Evolutionary conservation across 2,113 vertebrate species (phyloP), one percentile per base, ranked within the genome.

Genomic region (Promerops cafer): DNA sequence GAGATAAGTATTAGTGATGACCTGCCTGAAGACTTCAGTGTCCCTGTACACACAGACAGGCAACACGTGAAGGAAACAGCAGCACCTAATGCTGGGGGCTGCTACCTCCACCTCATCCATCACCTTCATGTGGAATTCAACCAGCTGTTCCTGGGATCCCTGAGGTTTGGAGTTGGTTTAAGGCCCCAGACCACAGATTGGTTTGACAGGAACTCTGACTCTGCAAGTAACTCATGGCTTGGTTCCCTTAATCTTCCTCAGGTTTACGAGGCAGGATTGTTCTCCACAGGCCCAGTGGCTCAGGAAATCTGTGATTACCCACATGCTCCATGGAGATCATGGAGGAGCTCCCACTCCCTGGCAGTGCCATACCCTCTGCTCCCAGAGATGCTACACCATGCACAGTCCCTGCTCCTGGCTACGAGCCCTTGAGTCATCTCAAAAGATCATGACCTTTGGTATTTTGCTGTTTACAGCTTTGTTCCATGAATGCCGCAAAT

Each of bases 71-170:
- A 69, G 54, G 69, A 18, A 65, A 2, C 10, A 52, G 11, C 68
- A 47, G 47, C 4, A 54, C 22, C 39, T 11, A 4, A 15, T 5
- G 47, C 52, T 31, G 31, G 31, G 9, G 13, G n/a, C 13, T 12
- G 61, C 31, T 4, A 1, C 5, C 37, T 19, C 33, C 54, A 15
- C 69, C 52, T 13, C 76, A 90, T 10, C 50, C 47, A 56, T 6
- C 52, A 10, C 47, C 31, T 56, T 1, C 70, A 16, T 0, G 0
- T 2, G 47, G 27, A 42, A 28, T 33, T 26, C 23, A 40, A 2
- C 0, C 4, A 30, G 4, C 26, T n/a, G 16, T 3, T 39, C 49
- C 72, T 15, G 35, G 37, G 2, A 42, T 6, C 15, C 2, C 63
- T 68, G 28, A 16, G 26, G 9, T 52, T 5, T 75, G 39, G 1